Evolutionary conservation across 2,888 invertebrate species (phyloP).

Genomic region (Heteromyza rotundicornis): DNA sequence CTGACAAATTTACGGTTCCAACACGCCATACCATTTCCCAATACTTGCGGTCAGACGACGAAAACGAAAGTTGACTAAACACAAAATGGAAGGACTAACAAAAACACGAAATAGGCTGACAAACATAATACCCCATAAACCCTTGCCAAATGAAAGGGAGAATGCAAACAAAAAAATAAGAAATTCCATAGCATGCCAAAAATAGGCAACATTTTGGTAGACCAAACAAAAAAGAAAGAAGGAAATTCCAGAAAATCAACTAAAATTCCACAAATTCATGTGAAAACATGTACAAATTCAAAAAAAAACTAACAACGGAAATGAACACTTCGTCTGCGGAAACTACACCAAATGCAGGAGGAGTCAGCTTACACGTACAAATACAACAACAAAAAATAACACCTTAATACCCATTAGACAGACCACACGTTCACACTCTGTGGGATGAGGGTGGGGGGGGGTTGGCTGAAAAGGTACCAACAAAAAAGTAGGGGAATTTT

Average conservation of each 20-base stretch:
- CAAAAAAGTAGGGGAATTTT: neutral
- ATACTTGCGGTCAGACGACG: neutral
- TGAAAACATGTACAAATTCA: neutral
- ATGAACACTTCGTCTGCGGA: neutral
- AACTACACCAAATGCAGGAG: neutral
- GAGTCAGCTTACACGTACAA: neutral
- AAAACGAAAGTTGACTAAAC: neutral
- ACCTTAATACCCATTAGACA: conserved; percentile 16
- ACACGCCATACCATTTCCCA: neutral
- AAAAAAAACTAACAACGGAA: neutral
- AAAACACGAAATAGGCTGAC: too few relatives aligned
- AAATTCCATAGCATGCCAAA: neutral
- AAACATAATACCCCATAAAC: too few relatives aligned
- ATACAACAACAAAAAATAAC: neutral
- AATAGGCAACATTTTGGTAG: neutral
- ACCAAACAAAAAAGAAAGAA: neutral
- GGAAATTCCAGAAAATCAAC: neutral
- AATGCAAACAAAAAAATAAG: neutral
- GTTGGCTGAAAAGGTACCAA: neutral
- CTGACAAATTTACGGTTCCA: neutral
- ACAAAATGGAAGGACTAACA: neutral
- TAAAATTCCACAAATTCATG: conserved; percentile 20
- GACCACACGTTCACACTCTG: conserved; percentile 18
- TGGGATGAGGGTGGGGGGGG: too few relatives aligned
- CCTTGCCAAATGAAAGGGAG: neutral